A percentile compares a stretch with the other conserved stretches of the same genome.
phyloP scores from a whole-genome alignment of 2,797 vertebrate species.

The Pitangus sulphuratus region DNA sequence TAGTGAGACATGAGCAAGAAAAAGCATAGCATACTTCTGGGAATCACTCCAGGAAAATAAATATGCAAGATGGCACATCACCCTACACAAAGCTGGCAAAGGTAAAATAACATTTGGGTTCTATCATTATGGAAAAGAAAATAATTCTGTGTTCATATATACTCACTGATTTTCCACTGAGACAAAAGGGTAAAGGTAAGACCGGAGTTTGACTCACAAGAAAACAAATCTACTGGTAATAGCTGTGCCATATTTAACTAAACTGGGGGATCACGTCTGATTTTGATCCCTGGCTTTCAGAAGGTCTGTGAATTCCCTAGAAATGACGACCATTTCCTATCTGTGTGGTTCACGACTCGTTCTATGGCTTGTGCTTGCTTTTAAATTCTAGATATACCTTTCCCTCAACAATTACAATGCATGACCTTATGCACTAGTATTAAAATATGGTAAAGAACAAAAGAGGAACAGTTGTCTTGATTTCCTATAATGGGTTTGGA shows the following conservation, averaged over 20 bases:
- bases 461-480: neutral
- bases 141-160: slow-evolving; percentile 1
- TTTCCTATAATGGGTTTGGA: neutral
- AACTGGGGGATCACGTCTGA: neutral
- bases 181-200: slow-evolving; percentile 32
- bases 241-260: neutral
- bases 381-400: neutral
- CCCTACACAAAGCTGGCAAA: slow-evolving; percentile 57
- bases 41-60: slow-evolving; percentile 68
- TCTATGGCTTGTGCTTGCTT: neutral
- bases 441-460: neutral
- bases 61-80: slow-evolving; percentile 63
- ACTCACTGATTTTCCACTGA: neutral
- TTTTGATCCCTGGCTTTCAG: neutral
- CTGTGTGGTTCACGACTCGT: neutral
- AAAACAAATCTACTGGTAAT: neutral
- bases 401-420: neutral
- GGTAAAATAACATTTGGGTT: slow-evolving; percentile 66
- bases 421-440: neutral
- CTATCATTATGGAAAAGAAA: slow-evolving; percentile 33
- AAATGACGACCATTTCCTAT: neutral
- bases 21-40: slow-evolving; percentile 49
- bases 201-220: neutral
- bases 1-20: slow-evolving; percentile 39
- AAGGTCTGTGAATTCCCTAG: neutral